Percentiles rank a stretch among this genome's conserved stretches.
Evolutionary conservation across 2,888 invertebrate species (phyloP).

Genomic region (Hermodice carunculata): DNA sequence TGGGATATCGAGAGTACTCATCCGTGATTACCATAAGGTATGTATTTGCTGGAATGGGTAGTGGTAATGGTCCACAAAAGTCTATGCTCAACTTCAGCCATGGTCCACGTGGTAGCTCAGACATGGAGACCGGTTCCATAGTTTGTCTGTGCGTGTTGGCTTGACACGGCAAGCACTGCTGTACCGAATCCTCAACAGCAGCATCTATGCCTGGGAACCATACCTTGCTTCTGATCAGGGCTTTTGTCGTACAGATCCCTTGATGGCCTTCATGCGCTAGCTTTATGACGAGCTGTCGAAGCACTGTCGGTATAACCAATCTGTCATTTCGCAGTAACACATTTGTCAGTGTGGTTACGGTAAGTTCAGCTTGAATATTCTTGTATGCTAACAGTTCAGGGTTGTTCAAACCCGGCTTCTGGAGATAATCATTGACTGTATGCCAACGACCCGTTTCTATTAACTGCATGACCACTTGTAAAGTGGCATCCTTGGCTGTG

Average conservation of each 20-base stretch:
- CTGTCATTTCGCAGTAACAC: not conserved
- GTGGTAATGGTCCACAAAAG: too few relatives aligned
- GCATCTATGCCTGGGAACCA: constrained; percentile 38
- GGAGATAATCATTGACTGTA: too few relatives aligned
- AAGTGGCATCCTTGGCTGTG: not conserved
- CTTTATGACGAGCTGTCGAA: constrained; percentile 31
- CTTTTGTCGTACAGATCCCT: constrained; percentile 20
- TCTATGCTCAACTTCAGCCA: constrained; percentile 17
- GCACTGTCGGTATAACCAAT: constrained; percentile 10
- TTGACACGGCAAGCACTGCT: constrained; percentile 24
- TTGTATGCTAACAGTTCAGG: not conserved
- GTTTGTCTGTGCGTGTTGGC: constrained; percentile 2
- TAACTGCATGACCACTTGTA: not conserved
- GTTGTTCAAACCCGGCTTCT: not conserved
- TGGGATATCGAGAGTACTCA: constrained; percentile 17
- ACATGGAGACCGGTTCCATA: not conserved
- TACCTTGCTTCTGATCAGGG: constrained; percentile 14
- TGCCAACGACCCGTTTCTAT: too few relatives aligned
- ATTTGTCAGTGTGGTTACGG: not conserved
- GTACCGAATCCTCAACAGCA: constrained; percentile 15
- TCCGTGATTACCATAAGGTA: constrained; percentile 17
- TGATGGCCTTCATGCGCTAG: constrained; percentile 44
- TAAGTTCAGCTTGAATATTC: not conserved
- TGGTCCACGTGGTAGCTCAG: constrained; percentile 6
- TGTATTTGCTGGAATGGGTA: not conserved